Evolutionary conservation across 2,113 vertebrate genomes (phyloP).

Genomic region (Apodemus sylvaticus): DNA sequence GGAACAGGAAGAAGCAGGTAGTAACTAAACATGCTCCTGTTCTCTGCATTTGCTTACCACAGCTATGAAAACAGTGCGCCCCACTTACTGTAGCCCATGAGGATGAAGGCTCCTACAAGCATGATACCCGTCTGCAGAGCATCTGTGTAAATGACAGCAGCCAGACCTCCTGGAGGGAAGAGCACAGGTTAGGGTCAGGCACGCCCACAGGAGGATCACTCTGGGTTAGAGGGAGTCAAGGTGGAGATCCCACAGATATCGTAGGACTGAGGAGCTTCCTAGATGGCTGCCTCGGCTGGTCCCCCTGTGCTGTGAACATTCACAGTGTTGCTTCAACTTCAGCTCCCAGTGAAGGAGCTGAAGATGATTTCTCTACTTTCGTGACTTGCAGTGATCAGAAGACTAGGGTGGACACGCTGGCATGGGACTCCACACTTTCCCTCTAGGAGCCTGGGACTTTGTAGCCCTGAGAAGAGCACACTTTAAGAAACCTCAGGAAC

Average conservation of each 20-base stretch:
- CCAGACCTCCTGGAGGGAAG: conserved; percentile 91
- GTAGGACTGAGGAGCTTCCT: not conserved
- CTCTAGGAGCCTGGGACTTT: not conserved
- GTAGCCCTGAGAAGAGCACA: not conserved
- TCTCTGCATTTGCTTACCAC: not conserved
- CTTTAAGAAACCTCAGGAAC: not conserved
- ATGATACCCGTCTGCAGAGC: conserved; percentile 95
- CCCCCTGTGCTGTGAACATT: rapidly evolving
- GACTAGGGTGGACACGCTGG: rapidly evolving
- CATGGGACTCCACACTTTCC: not conserved
- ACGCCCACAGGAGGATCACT: not conserved
- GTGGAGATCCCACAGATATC: not conserved
- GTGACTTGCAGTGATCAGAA: not conserved
- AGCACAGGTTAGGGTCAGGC: not conserved
- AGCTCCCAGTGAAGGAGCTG: too few relatives aligned
- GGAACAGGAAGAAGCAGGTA: not conserved
- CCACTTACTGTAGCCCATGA: conserved; percentile 94
- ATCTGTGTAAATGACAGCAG: conserved; percentile 98
- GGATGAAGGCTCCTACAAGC: conserved; percentile 91
- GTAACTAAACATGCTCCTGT: not conserved
- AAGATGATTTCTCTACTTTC: not conserved
- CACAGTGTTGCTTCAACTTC: not conserved
- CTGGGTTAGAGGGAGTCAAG: not conserved
- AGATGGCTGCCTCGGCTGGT: not conserved
- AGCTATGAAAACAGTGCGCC: not conserved